phyloP scores from a whole-genome alignment of 2,113 vertebrate genomes.

The Hipposideros armiger region DNA sequence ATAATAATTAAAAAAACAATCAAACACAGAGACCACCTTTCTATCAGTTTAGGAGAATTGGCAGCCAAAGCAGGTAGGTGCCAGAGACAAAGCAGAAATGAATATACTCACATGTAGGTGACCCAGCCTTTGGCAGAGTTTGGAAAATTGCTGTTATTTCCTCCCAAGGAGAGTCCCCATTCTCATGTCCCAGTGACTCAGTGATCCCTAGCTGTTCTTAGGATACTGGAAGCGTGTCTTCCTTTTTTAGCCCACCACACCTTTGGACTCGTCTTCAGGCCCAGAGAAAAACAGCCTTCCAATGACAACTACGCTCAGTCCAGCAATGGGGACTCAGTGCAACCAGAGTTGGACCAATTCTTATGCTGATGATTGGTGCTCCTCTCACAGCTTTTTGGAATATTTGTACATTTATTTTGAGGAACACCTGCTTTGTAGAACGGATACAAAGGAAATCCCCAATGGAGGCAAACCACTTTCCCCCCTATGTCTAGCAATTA shows the following conservation, averaged over 20 bases:
- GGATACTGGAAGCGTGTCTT: background rate
- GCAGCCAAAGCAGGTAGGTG: background rate
- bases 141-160: conserved; percentile 1
- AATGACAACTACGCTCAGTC: background rate
- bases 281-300: background rate
- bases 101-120: background rate
- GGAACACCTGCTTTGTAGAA: background rate
- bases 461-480: background rate
- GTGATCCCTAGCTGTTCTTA: background rate
- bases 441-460: background rate
- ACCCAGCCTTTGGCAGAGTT: background rate
- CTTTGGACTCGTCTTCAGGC: background rate
- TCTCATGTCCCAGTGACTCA: background rate
- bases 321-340: background rate
- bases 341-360: background rate
- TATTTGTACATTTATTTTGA: conserved; percentile 38
- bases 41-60: background rate
- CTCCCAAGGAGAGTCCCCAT: background rate
- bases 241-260: background rate
- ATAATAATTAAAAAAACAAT: background rate
- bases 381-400: background rate
- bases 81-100: conserved; percentile 3
- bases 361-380: background rate
- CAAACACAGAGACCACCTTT: background rate
- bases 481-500: background rate